Conservation (phyloP, 35 echinoderm and acorn worm genomes). For the Heliocidaris tuberculata region DNA sequence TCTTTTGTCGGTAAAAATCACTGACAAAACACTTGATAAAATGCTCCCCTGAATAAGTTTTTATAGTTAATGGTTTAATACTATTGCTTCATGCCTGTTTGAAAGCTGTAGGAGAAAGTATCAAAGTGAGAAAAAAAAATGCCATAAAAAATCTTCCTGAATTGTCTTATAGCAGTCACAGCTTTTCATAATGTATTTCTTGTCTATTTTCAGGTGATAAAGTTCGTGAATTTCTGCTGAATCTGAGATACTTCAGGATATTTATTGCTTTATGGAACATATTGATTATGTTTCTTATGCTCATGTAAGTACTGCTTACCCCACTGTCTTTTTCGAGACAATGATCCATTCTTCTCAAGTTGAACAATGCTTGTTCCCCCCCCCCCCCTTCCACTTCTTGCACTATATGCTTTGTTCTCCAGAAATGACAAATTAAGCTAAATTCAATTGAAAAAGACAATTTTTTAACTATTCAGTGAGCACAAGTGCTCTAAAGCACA, state of each 20-base stretch:
- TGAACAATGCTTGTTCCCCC: neutral
- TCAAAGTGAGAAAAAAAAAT: neutral
- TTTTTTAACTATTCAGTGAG: no score
- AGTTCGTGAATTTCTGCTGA: conserved; percentile 65
- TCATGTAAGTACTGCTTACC: conserved; percentile 56
- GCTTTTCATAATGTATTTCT: neutral
- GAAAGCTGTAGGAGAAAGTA: neutral
- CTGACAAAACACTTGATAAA: no score
- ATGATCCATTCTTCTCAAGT: neutral
- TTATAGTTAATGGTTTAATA: neutral
- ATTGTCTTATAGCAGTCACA: neutral
- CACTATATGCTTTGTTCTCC: neutral
- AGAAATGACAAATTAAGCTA: no score
- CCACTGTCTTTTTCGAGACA: no score
- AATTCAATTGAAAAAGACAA: no score
- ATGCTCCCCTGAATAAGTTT: neutral
- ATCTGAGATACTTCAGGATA: conserved; percentile 70
- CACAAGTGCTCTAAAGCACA: no score
- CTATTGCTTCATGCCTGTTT: neutral
- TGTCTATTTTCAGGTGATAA: conserved; percentile 35
- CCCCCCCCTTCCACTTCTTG: neutral
- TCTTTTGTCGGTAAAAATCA: no score
- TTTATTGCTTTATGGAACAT: conserved; percentile 78
- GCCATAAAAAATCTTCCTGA: neutral
- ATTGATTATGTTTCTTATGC: conserved; percentile 69